Base-by-base conservation (phyloP, 2,888 invertebrate species). In the Ectemnius cavifrons region DNA sequence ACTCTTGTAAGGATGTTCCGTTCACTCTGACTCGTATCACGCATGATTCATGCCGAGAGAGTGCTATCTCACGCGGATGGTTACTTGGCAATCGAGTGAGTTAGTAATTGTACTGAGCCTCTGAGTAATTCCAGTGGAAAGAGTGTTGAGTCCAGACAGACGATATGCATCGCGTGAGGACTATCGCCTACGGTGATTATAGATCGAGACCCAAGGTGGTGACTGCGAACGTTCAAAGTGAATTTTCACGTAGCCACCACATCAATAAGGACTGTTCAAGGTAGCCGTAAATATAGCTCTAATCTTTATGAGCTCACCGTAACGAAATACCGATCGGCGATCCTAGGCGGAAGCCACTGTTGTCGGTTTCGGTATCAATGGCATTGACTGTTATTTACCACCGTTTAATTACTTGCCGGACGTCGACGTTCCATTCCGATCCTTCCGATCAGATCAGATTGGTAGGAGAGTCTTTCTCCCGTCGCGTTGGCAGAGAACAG, bases 201-300 rank as follows among this genome's bases (percentile, higher is more conserved):
- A 23, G 20, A 59, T 23, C 23, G 23, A 23, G 23, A 23, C 23
- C 23, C 23, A 23, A 23, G 23, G 3, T 23, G 52, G 27, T 20
- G 47, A 67, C 13, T 37, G 68, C 46, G 57, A 64, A n/a, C 6
- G 18, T 16, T 23, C 16, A 13, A 60, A 5, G 45, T 14, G 20
- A 46, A 61, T 18, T 46, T 16, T 61, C 11, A 14, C 16, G 4
- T n/a, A 11, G 14, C 1, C 45, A 16, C 18, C 49, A 20, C 13
- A 58, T 64, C 23, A 11, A 37, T 63, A 56, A 75, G 59, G 5
- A 37, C 8, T 37, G 8, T 11, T 37, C 37, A 37, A 37, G 37
- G 37, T 37, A 8, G 8, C 57, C 37, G 37, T 63, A 71, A 76
- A 66, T 68, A 49, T 46, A n/a, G 8, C 11, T 20, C 11, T n/a